Percentiles rank a stretch among this genome's conserved stretches.
These are phyloP conservation scores for Sparus aurata DNA, from an alignment of 2,797 vertebrate genomes.

Conservation along the genomic window DNA sequence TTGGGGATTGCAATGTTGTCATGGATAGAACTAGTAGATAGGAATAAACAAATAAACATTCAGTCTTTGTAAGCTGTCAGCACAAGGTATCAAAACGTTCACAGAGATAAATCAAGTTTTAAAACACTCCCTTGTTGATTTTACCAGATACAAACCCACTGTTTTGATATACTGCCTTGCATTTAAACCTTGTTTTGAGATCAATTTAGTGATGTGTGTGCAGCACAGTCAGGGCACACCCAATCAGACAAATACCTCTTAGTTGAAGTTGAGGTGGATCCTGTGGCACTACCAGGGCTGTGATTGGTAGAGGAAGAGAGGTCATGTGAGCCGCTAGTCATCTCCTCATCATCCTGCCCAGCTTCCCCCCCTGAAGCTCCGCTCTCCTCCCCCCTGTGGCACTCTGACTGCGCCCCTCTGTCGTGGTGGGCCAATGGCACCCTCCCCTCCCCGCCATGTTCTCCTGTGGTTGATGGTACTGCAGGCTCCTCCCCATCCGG, in stretches of 20 bases:
- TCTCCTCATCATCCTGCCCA: conserved; percentile 81
- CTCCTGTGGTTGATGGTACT: conserved; percentile 37
- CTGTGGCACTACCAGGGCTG: conserved; percentile 75
- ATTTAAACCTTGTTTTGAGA: conserved; percentile 1
- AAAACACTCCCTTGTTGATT: neutral
- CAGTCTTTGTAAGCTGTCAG: too few relatives aligned
- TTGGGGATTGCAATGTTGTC: neutral
- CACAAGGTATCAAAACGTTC: neutral
- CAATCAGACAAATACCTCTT: conserved; percentile 75
- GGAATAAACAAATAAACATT: neutral
- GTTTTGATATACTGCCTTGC: neutral
- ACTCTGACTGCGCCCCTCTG: conserved; percentile 5
- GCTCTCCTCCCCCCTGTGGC: conserved; percentile 52
- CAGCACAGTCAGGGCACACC: neutral
- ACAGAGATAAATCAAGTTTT: neutral
- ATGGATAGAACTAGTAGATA: neutral
- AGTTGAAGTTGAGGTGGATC: conserved; percentile 75
- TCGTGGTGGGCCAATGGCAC: conserved; percentile 24
- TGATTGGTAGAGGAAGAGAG: conserved; percentile 74
- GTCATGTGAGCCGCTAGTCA: conserved; percentile 74
- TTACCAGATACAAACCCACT: neutral
- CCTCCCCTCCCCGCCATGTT: conserved; percentile 42
- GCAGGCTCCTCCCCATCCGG: conserved; percentile 74
- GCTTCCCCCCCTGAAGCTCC: conserved; percentile 58
- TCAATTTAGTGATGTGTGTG: neutral